A percentile compares a stretch with the other conserved stretches of the same genome.
phyloP scores from a whole-genome alignment of 2,113 vertebrate species.

The Damaliscus lunatus region DNA sequence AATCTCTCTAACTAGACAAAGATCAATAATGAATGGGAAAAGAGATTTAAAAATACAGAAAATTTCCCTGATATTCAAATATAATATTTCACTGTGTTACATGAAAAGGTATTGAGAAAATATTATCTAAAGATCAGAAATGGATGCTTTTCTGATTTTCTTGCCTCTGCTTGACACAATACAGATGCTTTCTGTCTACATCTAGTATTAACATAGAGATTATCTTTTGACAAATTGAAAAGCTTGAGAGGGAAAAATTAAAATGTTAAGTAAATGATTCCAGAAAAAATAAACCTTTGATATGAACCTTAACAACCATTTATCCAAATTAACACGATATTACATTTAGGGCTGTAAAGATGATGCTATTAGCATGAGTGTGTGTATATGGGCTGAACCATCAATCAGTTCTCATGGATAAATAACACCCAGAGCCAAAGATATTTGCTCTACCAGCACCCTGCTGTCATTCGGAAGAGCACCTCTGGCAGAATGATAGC shows the following conservation, averaged over 20 bases:
- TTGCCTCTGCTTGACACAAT: not conserved
- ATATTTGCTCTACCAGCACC: not conserved
- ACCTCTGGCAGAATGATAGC: not conserved
- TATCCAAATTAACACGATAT: constrained; percentile 28
- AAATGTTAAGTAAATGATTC: constrained; percentile 41
- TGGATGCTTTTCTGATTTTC: not conserved
- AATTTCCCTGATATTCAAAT: not conserved
- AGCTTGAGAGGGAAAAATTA: constrained; percentile 10
- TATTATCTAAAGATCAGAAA: not conserved
- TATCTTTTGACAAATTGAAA: constrained; percentile 1
- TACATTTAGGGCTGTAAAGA: not conserved
- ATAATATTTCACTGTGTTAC: not conserved
- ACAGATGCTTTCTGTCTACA: constrained; percentile 6
- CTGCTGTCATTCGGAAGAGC: not conserved
- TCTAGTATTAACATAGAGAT: not conserved
- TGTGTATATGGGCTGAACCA: not conserved
- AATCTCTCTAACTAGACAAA: not conserved
- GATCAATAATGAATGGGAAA: not conserved
- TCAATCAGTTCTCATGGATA: not conserved
- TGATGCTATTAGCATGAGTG: not conserved
- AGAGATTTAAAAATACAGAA: not conserved
- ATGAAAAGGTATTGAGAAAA: not conserved
- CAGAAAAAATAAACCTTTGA: constrained; percentile 35
- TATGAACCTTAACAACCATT: not conserved
- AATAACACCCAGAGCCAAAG: constrained; percentile 7